These are phyloP conservation scores for Enteromius afrohamiltoni DNA, from an alignment of 2,797 vertebrate genomes.

Conservation along the genomic window DNA sequence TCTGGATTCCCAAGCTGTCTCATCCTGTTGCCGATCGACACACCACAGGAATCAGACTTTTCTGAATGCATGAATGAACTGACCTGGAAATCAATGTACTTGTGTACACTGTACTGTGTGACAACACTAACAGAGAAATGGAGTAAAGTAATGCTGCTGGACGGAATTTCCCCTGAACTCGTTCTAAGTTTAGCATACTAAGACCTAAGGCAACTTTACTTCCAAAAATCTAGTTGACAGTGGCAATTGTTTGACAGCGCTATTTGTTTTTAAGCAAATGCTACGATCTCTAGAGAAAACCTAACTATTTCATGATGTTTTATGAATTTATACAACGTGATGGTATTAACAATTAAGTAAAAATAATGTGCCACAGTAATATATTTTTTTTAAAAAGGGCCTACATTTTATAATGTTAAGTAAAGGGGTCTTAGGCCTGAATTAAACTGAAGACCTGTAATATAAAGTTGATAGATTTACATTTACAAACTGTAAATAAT, in stretches of 20 bases:
- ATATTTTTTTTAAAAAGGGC: neutral
- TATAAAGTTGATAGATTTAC: neutral
- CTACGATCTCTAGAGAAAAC: neutral
- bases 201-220: neutral
- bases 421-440: neutral
- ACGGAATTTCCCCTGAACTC: neutral
- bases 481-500: neutral
- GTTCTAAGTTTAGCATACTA: neutral
- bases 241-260: neutral
- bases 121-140: constrained; percentile 29
- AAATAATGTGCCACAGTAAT: neutral
- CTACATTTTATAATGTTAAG: neutral
- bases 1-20: neutral
- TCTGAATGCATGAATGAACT: constrained; percentile 42
- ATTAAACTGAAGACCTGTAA: neutral
- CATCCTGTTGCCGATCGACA: neutral
- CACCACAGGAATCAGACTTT: constrained; percentile 19
- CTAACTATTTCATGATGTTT: neutral
- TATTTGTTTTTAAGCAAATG: neutral
- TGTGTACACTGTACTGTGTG: constrained; percentile 18
- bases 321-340: neutral
- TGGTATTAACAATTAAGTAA: neutral
- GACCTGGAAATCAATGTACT: constrained; percentile 39
- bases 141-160: constrained; percentile 18
- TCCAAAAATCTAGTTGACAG: neutral